These are phyloP conservation scores for Ernsta delagoae DNA, from an alignment of 2,888 invertebrate genomes.

Conservation along the genomic window DNA sequence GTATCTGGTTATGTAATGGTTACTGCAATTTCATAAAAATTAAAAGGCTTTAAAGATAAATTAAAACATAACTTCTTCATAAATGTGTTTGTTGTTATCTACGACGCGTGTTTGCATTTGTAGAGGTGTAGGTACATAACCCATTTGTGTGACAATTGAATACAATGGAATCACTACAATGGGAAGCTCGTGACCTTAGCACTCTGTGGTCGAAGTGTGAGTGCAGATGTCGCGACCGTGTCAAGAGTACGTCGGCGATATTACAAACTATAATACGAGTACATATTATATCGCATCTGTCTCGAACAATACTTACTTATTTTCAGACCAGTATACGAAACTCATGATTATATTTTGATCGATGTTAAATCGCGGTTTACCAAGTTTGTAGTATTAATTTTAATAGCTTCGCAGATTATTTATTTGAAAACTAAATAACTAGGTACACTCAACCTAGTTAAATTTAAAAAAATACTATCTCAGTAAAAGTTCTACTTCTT, in stretches of 20 bases:
- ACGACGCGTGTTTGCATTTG: neutral
- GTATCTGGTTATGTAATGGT: too few relatives aligned
- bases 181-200: slow-evolving; percentile 16
- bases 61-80: too few relatives aligned
- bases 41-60: too few relatives aligned
- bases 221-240: slow-evolving; percentile 9
- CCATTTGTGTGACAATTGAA: neutral
- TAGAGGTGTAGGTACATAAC: neutral
- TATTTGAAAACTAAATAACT: neutral
- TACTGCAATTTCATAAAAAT: too few relatives aligned
- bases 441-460: too few relatives aligned
- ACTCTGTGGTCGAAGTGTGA: slow-evolving; percentile 2
- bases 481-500: too few relatives aligned
- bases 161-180: slow-evolving; percentile 14
- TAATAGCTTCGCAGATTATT: neutral
- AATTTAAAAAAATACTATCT: too few relatives aligned
- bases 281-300: neutral
- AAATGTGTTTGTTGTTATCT: neutral
- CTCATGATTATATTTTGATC: too few relatives aligned
- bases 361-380: too few relatives aligned
- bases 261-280: too few relatives aligned
- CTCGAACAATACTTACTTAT: neutral
- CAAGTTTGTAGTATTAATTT: too few relatives aligned
- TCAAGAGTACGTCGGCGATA: slow-evolving; percentile 8
- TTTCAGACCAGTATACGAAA: too few relatives aligned